These are phyloP conservation scores for Sula dactylatra DNA, from an alignment of 2,113 vertebrate genomes.

Conservation along the genomic window DNA sequence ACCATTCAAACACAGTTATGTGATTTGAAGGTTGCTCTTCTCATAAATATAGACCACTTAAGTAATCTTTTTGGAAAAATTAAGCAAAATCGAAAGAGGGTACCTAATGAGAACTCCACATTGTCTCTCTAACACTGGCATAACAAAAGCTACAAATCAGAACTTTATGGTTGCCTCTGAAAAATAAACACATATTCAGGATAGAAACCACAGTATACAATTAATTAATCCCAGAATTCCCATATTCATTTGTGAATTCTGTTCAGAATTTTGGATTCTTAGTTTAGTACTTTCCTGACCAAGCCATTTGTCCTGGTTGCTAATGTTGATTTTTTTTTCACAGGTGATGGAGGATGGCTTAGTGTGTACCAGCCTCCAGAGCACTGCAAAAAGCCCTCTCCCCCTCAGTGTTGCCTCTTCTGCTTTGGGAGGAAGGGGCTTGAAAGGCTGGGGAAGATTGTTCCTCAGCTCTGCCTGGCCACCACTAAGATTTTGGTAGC, in stretches of 20 bases:
- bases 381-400: neutral
- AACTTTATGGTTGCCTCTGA: neutral
- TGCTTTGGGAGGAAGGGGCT: neutral
- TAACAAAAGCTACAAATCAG: neutral
- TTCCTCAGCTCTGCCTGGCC: neutral
- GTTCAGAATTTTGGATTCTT: neutral
- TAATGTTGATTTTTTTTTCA: neutral
- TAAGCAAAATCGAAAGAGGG: neutral
- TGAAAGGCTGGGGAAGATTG: neutral
- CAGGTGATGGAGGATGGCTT: neutral
- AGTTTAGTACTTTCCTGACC: neutral
- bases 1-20: neutral
- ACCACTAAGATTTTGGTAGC: neutral
- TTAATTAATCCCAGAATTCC: neutral
- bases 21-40: neutral
- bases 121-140: neutral
- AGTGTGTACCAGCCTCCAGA: accelerated
- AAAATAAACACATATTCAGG: neutral
- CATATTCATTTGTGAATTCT: no score
- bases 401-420: neutral
- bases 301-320: neutral
- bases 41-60: neutral
- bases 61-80: neutral
- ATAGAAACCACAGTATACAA: neutral
- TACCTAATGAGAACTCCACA: neutral